These are phyloP conservation scores for Stramonita haemastoma DNA, from an alignment of 2,888 invertebrate species.

Conservation along the genomic window DNA sequence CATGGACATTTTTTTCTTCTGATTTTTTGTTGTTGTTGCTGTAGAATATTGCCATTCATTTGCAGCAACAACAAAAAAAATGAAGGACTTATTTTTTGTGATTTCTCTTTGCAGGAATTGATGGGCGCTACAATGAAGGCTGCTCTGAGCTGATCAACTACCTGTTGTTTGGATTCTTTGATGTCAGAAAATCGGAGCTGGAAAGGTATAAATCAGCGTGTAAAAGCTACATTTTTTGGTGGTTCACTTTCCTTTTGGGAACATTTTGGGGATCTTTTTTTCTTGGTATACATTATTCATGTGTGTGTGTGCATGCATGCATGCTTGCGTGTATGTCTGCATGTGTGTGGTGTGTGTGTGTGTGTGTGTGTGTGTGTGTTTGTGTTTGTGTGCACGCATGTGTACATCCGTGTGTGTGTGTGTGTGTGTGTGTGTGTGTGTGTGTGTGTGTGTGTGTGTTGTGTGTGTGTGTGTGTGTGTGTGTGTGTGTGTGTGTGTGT, in stretches of 20 bases:
- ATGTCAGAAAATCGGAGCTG: constrained; percentile 66
- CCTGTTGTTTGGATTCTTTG: constrained; percentile 74
- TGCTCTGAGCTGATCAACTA: constrained; percentile 72
- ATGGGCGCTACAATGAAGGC: constrained; percentile 75
- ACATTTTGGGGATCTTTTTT: background rate
- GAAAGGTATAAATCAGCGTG: constrained; percentile 59
- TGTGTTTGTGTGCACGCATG: no score
- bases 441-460: no score
- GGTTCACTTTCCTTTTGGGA: background rate
- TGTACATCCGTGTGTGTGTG: no score
- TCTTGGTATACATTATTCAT: background rate
- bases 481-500: background rate
- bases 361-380: background rate
- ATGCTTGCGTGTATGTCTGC: no score
- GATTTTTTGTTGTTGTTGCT: no score
- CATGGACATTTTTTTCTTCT: background rate
- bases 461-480: background rate
- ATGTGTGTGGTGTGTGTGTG: background rate
- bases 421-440: background rate
- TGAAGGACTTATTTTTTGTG: background rate
- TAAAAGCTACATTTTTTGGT: no score
- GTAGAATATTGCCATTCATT: no score
- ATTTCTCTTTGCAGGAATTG: constrained; percentile 67
- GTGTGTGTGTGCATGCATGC: background rate
- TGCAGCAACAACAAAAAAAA: no score